Evolutionary conservation across 2,797 vertebrate species (phyloP).

Genomic region (Pachyuromys duprasi): DNA sequence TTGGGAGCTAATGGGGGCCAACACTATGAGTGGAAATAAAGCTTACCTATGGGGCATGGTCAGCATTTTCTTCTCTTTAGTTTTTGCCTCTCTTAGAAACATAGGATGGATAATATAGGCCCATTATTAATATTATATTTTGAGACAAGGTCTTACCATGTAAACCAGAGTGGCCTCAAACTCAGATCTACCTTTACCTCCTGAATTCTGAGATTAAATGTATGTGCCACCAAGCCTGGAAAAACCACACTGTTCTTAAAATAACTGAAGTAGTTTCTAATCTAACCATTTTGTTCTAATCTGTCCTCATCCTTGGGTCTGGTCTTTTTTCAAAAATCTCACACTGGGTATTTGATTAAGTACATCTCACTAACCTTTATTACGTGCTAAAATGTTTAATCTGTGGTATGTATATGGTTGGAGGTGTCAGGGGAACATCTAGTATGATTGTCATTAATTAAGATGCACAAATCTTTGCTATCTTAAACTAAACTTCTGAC

Average conservation of each 20-base stretch:
- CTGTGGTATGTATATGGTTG: conserved; percentile 45
- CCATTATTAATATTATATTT: neutral
- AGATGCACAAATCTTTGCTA: conserved; percentile 32
- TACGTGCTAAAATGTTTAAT: conserved; percentile 45
- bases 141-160: neutral
- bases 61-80: conserved; percentile 59
- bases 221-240: neutral
- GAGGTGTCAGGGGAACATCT: conserved; percentile 28
- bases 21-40: neutral
- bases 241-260: conserved; percentile 44
- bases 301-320: neutral
- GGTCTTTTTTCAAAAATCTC: conserved; percentile 53
- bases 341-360: conserved; percentile 49
- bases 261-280: conserved; percentile 54
- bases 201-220: neutral
- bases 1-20: conserved; percentile 35
- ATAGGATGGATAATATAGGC: neutral
- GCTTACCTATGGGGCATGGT: neutral
- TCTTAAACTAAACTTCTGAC: conserved; percentile 55
- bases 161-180: neutral
- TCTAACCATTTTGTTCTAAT: conserved; percentile 45
- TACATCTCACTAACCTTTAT: conserved; percentile 31
- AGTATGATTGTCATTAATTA: conserved; percentile 65
- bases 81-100: conserved; percentile 50
- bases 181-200: neutral